Evolutionary conservation across 2,888 invertebrate genomes (phyloP).

Genomic region (Xylophagus ater): DNA sequence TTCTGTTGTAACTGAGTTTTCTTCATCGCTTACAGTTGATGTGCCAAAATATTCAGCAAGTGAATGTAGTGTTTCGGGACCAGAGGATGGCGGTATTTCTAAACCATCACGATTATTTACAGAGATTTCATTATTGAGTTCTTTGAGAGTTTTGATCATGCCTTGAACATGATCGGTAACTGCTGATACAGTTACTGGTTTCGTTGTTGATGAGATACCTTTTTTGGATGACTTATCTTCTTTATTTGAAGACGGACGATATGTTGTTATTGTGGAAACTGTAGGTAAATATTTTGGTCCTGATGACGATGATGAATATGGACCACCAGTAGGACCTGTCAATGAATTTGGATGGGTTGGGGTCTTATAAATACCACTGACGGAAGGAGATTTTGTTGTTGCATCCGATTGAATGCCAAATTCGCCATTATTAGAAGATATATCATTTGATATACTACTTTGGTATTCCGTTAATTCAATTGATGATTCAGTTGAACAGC

Average conservation of each 20-base stretch:
- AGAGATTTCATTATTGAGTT: constrained; percentile 45
- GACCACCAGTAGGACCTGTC: neutral
- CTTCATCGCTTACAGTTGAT: constrained; percentile 42
- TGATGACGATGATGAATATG: neutral
- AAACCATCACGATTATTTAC: constrained; percentile 49
- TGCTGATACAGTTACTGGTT: constrained; percentile 16
- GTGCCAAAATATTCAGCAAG: constrained; percentile 71
- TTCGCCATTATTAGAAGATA: too few species aligned
- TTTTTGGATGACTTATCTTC: constrained; percentile 7
- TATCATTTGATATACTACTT: too few species aligned
- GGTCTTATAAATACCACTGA: too few species aligned
- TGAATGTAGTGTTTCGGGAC: constrained; percentile 66
- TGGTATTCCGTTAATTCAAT: too few species aligned
- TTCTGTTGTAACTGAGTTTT: constrained; percentile 34
- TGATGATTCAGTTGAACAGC: too few species aligned
- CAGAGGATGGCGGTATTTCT: constrained; percentile 60
- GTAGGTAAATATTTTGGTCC: constrained; percentile 3
- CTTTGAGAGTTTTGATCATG: constrained; percentile 55
- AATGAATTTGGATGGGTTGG: too few species aligned
- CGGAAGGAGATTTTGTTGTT: too few species aligned
- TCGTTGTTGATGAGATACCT: constrained; percentile 19
- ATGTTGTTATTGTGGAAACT: constrained; percentile 1
- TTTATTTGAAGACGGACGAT: neutral
- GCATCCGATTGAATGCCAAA: too few species aligned
- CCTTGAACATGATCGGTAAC: constrained; percentile 58